Percentiles rank a stretch among this genome's conserved stretches.
Evolutionary conservation across 2,113 vertebrate species (phyloP).

Genomic region (Anser brachyrhynchus): DNA sequence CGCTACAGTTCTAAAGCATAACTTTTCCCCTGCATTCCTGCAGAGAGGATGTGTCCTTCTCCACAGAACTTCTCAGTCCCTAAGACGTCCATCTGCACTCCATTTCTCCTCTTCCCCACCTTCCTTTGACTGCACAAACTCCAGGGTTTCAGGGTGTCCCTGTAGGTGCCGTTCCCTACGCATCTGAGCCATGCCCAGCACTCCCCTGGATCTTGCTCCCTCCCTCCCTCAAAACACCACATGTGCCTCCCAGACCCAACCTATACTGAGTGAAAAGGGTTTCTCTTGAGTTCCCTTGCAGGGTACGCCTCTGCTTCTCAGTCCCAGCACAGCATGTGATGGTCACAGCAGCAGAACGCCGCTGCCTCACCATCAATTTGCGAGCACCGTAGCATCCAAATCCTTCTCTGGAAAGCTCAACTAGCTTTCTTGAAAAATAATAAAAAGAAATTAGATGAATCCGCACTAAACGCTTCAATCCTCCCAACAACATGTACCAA

Average conservation of each 20-base stretch:
- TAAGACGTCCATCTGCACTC: too few species aligned
- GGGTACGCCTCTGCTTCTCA: not conserved
- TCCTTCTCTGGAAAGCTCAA: not conserved
- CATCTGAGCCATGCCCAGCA: not conserved
- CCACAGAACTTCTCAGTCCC: not conserved
- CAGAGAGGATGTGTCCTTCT: not conserved
- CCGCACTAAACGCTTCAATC: not conserved
- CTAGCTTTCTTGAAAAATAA: not conserved
- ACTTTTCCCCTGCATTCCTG: not conserved
- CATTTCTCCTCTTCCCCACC: not conserved
- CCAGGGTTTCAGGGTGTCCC: not conserved
- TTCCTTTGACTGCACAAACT: not conserved
- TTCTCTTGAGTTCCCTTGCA: not conserved
- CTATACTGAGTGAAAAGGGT: too few species aligned
- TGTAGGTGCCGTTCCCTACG: rapidly evolving
- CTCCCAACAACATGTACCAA: not conserved
- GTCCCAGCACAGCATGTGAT: not conserved
- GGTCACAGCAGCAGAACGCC: not conserved
- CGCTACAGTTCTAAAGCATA: not conserved
- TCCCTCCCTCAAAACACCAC: not conserved
- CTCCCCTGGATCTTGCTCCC: not conserved
- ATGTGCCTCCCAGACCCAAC: not conserved
- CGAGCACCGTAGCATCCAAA: not conserved
- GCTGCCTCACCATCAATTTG: not conserved
- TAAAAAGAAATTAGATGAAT: too few species aligned